Percentiles rank a stretch among this genome's conserved stretches.
These are phyloP conservation scores for Phrynosoma platyrhinos DNA, from an alignment of 2,113 vertebrate species.

Conservation along the genomic window DNA sequence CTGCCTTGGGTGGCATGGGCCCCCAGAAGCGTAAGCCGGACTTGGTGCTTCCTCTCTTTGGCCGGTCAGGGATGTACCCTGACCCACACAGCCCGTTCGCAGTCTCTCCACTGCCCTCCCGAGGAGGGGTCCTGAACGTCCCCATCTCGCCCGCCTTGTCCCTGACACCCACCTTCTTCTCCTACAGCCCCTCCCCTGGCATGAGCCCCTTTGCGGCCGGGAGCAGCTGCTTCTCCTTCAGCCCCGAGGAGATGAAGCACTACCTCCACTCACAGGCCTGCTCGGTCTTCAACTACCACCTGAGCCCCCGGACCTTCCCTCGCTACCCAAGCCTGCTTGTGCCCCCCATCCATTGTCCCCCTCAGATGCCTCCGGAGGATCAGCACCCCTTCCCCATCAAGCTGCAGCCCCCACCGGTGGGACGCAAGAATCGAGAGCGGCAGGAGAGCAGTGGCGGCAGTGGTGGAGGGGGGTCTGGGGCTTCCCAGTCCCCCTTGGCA, in stretches of 20 bases:
- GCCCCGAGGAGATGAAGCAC: conserved; percentile 85
- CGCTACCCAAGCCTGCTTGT: conserved; percentile 78
- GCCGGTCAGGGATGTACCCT: conserved; percentile 69
- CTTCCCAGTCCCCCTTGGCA: not conserved
- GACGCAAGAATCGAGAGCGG: conserved; percentile 74
- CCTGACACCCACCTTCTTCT: conserved; percentile 79
- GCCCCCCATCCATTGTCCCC: conserved; percentile 71
- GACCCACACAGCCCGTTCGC: conserved; percentile 79
- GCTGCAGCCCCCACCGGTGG: conserved; percentile 77
- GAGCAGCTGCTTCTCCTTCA: conserved; percentile 83
- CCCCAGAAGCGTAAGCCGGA: conserved; percentile 80
- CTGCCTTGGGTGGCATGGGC: conserved; percentile 27
- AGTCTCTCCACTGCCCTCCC: conserved; percentile 68
- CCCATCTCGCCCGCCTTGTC: conserved; percentile 78
- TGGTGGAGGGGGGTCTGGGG: conserved; percentile 27
- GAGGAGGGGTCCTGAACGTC: conserved; percentile 73
- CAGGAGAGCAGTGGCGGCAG: conserved; percentile 33
- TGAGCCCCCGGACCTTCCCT: conserved; percentile 82
- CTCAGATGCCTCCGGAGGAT: conserved; percentile 68
- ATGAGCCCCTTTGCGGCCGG: conserved; percentile 77
- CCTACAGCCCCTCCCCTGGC: conserved; percentile 80
- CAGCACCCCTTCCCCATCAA: conserved; percentile 78
- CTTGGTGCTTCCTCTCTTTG: conserved; percentile 76
- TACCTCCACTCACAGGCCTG: conserved; percentile 84
- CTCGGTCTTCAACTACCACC: conserved; percentile 84